Evolutionary conservation across 2,797 vertebrate species (phyloP).

Genomic region (Gallinago nigripennis): DNA sequence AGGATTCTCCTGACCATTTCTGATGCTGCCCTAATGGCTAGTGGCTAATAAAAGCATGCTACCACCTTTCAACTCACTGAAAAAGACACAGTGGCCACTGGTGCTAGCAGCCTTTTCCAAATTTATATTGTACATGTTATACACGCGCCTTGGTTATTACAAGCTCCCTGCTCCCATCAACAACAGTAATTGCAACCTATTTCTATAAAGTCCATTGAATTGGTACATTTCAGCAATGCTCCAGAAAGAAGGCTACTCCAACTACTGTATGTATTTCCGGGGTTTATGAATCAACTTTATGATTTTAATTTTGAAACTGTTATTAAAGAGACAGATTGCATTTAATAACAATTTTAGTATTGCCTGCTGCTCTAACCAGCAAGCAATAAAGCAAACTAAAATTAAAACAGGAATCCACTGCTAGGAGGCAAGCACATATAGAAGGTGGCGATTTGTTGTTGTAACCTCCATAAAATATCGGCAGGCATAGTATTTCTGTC

Average conservation of each 20-base stretch:
- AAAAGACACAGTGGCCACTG: not conserved
- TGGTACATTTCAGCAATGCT: slow-evolving; percentile 45
- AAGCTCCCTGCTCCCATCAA: slow-evolving; percentile 26
- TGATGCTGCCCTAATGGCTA: not conserved
- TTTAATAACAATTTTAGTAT: slow-evolving; percentile 71
- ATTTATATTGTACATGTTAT: slow-evolving; percentile 18
- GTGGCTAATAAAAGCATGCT: not conserved
- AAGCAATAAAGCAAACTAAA: slow-evolving; percentile 47
- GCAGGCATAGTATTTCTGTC: slow-evolving; percentile 29
- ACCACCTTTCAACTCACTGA: not conserved
- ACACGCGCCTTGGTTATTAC: slow-evolving; percentile 2
- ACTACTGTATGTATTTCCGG: slow-evolving; percentile 50
- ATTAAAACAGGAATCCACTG: slow-evolving; percentile 48
- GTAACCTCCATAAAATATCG: slow-evolving; percentile 48
- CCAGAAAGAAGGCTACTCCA: slow-evolving; percentile 38
- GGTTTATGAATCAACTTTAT: slow-evolving; percentile 76
- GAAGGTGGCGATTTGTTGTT: slow-evolving; percentile 26
- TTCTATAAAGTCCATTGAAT: slow-evolving; percentile 33
- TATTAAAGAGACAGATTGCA: slow-evolving; percentile 76
- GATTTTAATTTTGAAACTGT: slow-evolving; percentile 72
- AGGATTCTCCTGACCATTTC: not conserved
- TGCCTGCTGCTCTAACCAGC: slow-evolving; percentile 50
- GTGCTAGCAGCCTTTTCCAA: not conserved
- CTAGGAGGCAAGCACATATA: slow-evolving; percentile 41
- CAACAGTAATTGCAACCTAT: slow-evolving; percentile 30